Evolutionary conservation across 2,888 invertebrate species (phyloP).

Genomic region (Alitta virens): DNA sequence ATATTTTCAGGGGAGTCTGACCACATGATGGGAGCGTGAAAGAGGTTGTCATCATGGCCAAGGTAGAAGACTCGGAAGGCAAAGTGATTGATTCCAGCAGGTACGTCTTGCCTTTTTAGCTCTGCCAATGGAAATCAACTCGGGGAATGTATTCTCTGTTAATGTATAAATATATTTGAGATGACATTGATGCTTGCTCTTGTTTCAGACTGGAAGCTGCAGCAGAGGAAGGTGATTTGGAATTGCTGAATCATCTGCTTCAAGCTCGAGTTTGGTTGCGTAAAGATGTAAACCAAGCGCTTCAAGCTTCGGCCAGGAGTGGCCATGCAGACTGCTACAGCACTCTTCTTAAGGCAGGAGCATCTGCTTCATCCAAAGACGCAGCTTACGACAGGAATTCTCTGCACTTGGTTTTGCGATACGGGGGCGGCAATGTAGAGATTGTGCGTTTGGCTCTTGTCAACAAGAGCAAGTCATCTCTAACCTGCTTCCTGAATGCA

Average conservation of each 20-base stretch:
- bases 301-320: constrained; percentile 1
- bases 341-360: background rate
- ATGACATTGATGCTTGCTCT: too few species aligned
- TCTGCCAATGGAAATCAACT: too few species aligned
- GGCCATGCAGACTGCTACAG: constrained; percentile 2
- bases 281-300: background rate
- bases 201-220: background rate
- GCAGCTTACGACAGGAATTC: constrained; percentile 1
- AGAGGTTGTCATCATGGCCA: too few species aligned
- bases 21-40: too few species aligned
- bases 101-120: too few species aligned
- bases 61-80: too few species aligned
- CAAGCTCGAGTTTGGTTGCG: constrained; percentile 1
- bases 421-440: constrained; percentile 1
- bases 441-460: background rate
- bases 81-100: too few species aligned
- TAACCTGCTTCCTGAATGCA: background rate
- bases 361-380: constrained; percentile 3
- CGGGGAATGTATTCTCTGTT: too few species aligned
- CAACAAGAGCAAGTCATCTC: background rate
- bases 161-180: too few species aligned
- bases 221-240: background rate
- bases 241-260: background rate
- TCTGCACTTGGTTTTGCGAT: constrained; percentile 10
- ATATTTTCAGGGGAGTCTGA: too few species aligned